Base-by-base conservation (phyloP, 1,140 invertebrate genomes). In the Hesperophylax magnus region DNA sequence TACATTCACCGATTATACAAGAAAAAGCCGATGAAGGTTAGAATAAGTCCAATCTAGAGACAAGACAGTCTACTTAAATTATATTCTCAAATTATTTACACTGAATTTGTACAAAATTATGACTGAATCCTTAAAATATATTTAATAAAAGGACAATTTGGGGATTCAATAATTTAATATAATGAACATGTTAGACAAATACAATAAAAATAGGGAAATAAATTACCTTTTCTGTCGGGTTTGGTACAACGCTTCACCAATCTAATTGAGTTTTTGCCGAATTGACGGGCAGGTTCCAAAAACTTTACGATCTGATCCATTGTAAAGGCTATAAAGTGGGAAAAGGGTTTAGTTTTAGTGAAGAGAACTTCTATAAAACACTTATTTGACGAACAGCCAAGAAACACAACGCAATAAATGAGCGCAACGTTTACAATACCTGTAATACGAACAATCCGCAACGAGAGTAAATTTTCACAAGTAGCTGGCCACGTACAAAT, bases 241-340 rank as follows among this genome's bases (percentile, higher is more conserved):
- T 99, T 99, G 67, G 98, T 99, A 90, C 99, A 99, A 89, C 98
- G 95, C 91, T 99, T 99, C 0, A 99, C 97, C 85, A 99, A 92
- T 89, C 98, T 93, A 84, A 97, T 94, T 17, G 98, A 99, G 89
- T 99, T 98, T 91, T 99, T 99, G 85, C 97, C 93, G 89, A 99
- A 99, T 86, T 98, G 96, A 85, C 96, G 95, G 76, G 95, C 96
- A 85, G 99, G 99, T 88, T 99, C 98, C 81, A 98, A 91, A 85
- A 98, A 95, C 89, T 96, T 96, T 86, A 96, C 95, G 85, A 99
- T 94, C 93, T 99, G 98, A 94, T 99, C 98, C 98, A 99, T 99
- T 89, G 88, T 90, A 22, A 27, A 53, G 69, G 18, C 69, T 72
- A 54, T 22, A 54, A 52, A 39, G 18, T 60, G n/a, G 54, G n/a